Percentiles rank a stretch among this genome's conserved stretches.
phyloP scores from a whole-genome alignment of 2,797 vertebrate genomes.

The Pseudochirops corinnae region DNA sequence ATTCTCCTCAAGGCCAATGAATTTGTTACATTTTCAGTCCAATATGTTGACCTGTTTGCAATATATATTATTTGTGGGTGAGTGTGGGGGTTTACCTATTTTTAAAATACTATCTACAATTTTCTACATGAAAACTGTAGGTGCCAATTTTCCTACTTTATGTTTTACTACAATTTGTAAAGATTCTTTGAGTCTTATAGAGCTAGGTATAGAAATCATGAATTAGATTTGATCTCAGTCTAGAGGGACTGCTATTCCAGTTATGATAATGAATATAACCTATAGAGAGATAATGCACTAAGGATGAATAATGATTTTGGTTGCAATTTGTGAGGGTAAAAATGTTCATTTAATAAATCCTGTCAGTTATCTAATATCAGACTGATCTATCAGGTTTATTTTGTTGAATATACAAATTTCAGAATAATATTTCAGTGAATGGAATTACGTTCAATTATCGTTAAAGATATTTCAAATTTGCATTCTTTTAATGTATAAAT shows the following conservation, averaged over 20 bases:
- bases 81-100: neutral
- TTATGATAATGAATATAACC: neutral
- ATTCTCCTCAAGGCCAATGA: neutral
- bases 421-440: neutral
- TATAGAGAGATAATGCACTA: neutral
- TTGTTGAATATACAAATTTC: neutral
- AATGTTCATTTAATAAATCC: too few species aligned
- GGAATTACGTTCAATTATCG: neutral
- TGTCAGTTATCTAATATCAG: neutral
- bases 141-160: neutral
- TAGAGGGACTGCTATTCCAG: neutral
- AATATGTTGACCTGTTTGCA: neutral
- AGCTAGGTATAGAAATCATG: neutral
- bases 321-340: neutral
- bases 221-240: neutral
- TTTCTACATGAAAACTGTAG: neutral
- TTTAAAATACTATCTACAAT: neutral
- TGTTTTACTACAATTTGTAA: neutral
- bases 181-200: neutral
- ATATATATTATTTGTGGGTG: neutral
- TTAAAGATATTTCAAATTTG: neutral
- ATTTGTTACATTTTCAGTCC: neutral
- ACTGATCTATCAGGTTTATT: neutral
- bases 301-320: neutral
- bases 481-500: neutral